phyloP scores from a whole-genome alignment of 64 coral and sea anemone genomes.

The Pocillopora damicornis region DNA sequence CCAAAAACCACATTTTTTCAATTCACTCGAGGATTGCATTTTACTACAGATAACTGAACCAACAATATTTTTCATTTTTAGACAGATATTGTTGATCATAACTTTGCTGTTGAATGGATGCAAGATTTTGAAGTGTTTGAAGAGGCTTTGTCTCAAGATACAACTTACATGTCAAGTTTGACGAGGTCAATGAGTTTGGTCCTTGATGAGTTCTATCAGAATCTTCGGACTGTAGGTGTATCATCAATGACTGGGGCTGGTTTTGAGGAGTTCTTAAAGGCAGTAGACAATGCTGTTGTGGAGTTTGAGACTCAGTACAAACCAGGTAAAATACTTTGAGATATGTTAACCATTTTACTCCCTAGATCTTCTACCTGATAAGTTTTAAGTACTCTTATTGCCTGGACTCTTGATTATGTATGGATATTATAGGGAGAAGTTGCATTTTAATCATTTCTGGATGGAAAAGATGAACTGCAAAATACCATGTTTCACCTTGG shows the following conservation, averaged over 20 bases:
- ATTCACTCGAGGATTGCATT: no score
- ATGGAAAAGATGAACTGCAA: no score
- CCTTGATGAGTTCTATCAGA: constrained; percentile 96
- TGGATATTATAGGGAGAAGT: no score
- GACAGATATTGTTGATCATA: constrained; percentile 99
- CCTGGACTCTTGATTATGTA: no score
- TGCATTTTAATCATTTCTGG: no score
- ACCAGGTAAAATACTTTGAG: constrained; percentile 65
- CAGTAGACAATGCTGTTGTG: constrained; percentile 63
- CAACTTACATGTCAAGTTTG: constrained; percentile 99
- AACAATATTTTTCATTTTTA: neutral
- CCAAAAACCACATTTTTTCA: no score
- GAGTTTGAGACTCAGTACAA: constrained; percentile 96
- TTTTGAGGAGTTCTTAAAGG: constrained; percentile 75
- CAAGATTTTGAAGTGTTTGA: constrained; percentile 91
- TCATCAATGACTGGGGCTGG: constrained; percentile 96
- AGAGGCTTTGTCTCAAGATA: constrained; percentile 93
- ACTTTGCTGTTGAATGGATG: constrained; percentile 97
- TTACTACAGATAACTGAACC: no score
- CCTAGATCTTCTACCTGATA: no score
- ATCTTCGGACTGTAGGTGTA: constrained; percentile 81
- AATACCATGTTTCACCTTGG: no score
- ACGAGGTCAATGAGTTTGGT: constrained; percentile 93
- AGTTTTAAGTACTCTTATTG: no score
- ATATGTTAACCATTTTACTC: neutral